A percentile compares a stretch with the other conserved stretches of the same genome.
phyloP scores from a whole-genome alignment of 1,140 invertebrate species.

The Hylaeus volcanicus region DNA sequence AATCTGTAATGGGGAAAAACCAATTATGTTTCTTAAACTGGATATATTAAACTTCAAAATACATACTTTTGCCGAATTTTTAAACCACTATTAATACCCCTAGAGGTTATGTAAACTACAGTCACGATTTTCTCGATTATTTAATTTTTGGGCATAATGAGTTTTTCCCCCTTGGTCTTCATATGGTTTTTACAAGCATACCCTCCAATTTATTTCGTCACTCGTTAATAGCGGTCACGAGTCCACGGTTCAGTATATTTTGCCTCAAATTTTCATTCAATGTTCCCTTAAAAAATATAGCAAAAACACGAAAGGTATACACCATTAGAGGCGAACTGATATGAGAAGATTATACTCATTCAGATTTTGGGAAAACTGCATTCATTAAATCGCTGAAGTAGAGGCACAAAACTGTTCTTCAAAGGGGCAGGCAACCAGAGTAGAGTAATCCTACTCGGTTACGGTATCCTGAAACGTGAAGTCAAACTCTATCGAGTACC shows the following conservation, averaged over 20 bases:
- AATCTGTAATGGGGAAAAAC: too few relatives aligned
- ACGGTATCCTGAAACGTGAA: too few relatives aligned
- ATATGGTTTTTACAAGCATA: too few relatives aligned
- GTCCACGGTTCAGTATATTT: too few relatives aligned
- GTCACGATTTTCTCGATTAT: too few relatives aligned
- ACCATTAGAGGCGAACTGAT: slow-evolving; percentile 30
- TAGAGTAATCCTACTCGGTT: neutral
- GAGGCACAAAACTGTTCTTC: slow-evolving; percentile 16
- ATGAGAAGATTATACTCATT: slow-evolving; percentile 33
- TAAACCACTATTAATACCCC: too few relatives aligned
- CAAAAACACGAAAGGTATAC: neutral
- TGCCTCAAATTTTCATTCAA: neutral
- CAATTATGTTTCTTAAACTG: too few relatives aligned
- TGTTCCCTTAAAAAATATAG: neutral
- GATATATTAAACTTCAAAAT: too few relatives aligned
- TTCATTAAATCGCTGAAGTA: slow-evolving; percentile 21
- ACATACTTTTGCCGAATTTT: too few relatives aligned
- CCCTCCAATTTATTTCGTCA: neutral
- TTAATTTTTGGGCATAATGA: too few relatives aligned
- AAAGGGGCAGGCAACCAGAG: neutral
- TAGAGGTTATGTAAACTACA: too few relatives aligned
- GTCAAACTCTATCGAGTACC: neutral
- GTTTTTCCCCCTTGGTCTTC: too few relatives aligned
- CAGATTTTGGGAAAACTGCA: slow-evolving; percentile 7
- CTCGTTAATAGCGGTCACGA: neutral